Base-by-base conservation (phyloP, 2,113 vertebrate species). In the Leuciscus idus region DNA sequence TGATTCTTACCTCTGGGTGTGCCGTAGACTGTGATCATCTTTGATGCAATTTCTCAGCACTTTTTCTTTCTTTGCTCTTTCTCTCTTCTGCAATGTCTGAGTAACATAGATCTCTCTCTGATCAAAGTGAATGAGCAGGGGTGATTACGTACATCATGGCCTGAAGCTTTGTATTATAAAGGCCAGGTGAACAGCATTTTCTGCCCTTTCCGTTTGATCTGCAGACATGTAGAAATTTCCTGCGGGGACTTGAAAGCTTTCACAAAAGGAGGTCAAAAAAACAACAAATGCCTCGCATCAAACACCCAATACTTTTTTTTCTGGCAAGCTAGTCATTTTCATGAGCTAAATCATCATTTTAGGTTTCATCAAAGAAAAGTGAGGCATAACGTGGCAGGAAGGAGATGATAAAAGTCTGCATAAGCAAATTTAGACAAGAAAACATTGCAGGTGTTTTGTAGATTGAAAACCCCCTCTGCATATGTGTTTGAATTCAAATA, bases 141-240 rank as follows among this genome's bases (percentile, higher is more conserved):
- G 59, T 6, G 84, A 90, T 86, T 73, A 52, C 70, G 75, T 86
- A 81, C 90, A 86, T 87, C 23, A 84, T 87, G 48, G 84, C 89
- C 61, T 75, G 55, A 28, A 81, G 89, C 79, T 43, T 6, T 43
- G 87, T 89, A 86, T 84, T 84, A 68, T 26, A 70, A 86, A 90
- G 43, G 83, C 26, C 73, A 68, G 88, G 78, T 85, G 87, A 80
- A 59, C 62, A 83, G 77, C 48, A 76, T 46, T 84, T 87, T n/a
- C 59, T 55, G 43, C 3, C 2, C 28, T 87, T 90, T 89, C 83
- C 85, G 90, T 93, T 89, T 90, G 88, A 88, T 93, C 91, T 88
- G 30, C 85, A 36, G 61, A 83, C 84, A 86, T 55, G 75, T 85
- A 78, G 62, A 43, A 72, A 55, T 90, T 80, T 23, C 59, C 50